These are phyloP conservation scores for Actinostola sp. DNA, from an alignment of 92 coral and sea anemone genomes.

Conservation along the genomic window DNA sequence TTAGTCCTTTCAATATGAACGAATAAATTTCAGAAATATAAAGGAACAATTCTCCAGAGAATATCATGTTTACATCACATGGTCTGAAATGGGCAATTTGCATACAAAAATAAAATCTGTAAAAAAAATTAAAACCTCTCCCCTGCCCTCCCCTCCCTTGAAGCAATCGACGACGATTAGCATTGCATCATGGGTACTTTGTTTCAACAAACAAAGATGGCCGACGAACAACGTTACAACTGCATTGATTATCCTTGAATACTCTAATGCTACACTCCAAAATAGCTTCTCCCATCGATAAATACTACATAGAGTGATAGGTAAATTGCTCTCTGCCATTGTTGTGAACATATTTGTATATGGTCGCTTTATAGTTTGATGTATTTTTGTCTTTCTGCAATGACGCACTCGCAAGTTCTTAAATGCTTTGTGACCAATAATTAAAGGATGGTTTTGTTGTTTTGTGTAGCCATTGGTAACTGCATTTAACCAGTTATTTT, in stretches of 20 bases:
- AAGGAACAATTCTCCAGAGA: too few species aligned
- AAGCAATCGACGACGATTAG: not conserved
- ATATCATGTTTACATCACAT: too few species aligned
- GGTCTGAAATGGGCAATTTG: too few species aligned
- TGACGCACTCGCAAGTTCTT: not conserved
- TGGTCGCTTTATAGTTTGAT: too few species aligned
- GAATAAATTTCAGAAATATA: too few species aligned
- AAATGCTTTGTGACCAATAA: too few species aligned
- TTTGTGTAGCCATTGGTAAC: not conserved
- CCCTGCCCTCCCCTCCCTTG: not conserved
- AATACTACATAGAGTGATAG: not conserved
- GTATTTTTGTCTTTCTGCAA: too few species aligned
- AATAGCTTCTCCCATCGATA: not conserved
- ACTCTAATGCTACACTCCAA: not conserved
- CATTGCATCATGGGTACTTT: constrained; percentile 9
- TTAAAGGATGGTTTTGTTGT: not conserved
- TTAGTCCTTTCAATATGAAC: too few species aligned
- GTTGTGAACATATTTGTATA: too few species aligned
- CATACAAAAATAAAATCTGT: too few species aligned
- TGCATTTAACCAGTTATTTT: not conserved
- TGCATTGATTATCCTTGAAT: too few species aligned
- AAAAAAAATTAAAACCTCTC: not conserved
- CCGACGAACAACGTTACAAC: constrained; percentile 16
- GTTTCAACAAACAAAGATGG: constrained; percentile 18
- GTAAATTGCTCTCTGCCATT: not conserved